A percentile compares a stretch with the other conserved stretches of the same genome.
phyloP scores from a whole-genome alignment of 2,797 vertebrate species.

The Enteromius paludinosus region DNA sequence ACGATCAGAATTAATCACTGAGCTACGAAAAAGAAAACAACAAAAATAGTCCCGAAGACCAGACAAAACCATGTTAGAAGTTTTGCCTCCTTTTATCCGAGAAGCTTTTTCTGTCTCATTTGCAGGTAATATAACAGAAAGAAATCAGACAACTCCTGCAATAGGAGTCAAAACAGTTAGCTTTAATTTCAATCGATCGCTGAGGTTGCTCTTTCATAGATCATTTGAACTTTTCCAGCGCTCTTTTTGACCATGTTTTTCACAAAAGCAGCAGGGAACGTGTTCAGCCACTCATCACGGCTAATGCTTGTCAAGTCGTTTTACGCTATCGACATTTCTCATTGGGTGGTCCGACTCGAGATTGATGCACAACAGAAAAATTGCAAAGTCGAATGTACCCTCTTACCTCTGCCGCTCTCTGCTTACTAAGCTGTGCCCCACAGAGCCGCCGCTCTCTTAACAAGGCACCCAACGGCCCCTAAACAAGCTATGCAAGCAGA shows the following conservation, averaged over 20 bases:
- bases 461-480: conserved; percentile 17
- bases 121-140: background rate
- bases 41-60: background rate
- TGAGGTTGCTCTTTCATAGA: conserved; percentile 26
- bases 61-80: background rate
- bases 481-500: conserved; percentile 32
- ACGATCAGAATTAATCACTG: background rate
- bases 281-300: conserved; percentile 40
- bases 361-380: conserved; percentile 53
- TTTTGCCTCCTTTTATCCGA: background rate
- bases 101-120: background rate
- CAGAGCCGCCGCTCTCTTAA: conserved; percentile 37
- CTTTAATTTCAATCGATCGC: background rate
- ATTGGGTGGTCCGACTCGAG: conserved; percentile 45
- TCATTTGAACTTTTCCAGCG: conserved; percentile 26
- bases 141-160: background rate
- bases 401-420: conserved; percentile 11
- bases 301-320: conserved; percentile 52
- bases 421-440: conserved; percentile 3
- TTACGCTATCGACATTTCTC: conserved; percentile 33
- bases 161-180: background rate
- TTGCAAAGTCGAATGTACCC: conserved; percentile 39
- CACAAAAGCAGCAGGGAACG: conserved; percentile 30
- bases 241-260: conserved; percentile 26
- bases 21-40: background rate